Percentiles rank a stretch among this genome's conserved stretches.
Conservation (phyloP, 1,140 invertebrate species). For the Tetragonula clypearis region DNA sequence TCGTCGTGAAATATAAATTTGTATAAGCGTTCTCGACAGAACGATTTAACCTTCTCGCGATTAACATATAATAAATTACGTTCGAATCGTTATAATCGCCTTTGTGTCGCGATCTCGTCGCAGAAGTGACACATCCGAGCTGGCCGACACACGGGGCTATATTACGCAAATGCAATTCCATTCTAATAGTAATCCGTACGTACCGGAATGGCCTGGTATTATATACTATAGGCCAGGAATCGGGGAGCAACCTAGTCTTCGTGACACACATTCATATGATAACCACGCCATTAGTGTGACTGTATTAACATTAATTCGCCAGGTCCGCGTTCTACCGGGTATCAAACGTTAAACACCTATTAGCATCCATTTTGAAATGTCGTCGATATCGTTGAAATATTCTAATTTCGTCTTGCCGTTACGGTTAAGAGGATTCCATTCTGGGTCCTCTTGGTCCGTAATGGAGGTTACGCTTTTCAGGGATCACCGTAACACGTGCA, state of each 20-base stretch:
- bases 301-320: constrained; percentile 48
- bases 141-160: constrained; percentile 29
- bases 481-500: background rate
- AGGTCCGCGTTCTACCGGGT: background rate
- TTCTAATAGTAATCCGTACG: constrained; percentile 32
- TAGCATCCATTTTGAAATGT: background rate
- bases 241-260: constrained; percentile 54
- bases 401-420: background rate
- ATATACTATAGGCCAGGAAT: constrained; percentile 50
- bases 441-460: too few species aligned
- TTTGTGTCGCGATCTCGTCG: background rate
- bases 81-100: background rate
- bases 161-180: constrained; percentile 60
- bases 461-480: background rate
- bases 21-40: too few species aligned
- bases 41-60: background rate
- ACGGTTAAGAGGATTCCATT: background rate
- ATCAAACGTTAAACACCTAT: constrained; percentile 26
- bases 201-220: constrained; percentile 21
- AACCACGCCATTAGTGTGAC: constrained; percentile 55
- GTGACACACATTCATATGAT: constrained; percentile 65
- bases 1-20: too few species aligned
- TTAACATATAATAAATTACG: background rate
- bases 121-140: constrained; percentile 39
- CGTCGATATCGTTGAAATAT: constrained; percentile 27